A percentile compares a stretch with the other conserved stretches of the same genome.
Conservation (phyloP, 2,888 invertebrate genomes). For the Stratiomys singularior region DNA sequence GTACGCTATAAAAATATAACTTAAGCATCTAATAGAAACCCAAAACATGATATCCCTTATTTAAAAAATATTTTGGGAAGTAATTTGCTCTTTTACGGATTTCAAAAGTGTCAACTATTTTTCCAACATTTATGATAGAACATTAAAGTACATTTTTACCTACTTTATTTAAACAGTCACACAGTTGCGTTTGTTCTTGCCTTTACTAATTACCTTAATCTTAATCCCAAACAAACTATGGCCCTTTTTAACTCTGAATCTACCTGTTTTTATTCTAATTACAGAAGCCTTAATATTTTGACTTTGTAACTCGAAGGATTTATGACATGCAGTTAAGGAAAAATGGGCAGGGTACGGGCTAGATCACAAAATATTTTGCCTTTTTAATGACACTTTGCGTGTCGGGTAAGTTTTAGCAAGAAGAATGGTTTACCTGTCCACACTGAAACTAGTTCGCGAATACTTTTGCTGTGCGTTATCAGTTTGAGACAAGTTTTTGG, state of each 20-base stretch:
- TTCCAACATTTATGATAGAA: no score
- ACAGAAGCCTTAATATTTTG: background rate
- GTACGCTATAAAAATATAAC: no score
- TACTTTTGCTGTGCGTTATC: background rate
- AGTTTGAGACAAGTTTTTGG: background rate
- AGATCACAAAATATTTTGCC: no score
- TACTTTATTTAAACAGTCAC: no score
- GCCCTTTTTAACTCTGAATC: background rate
- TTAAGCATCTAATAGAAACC: no score
- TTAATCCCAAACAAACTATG: background rate
- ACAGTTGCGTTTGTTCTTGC: background rate
- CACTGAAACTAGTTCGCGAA: background rate
- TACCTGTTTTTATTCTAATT: conserved; percentile 1
- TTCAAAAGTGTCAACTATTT: no score
- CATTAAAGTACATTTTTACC: no score
- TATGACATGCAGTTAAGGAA: background rate
- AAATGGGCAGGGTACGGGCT: background rate
- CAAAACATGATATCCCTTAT: no score
- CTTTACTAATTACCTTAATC: background rate
- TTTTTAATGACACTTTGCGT: no score
- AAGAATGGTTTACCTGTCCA: background rate
- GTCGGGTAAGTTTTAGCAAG: background rate
- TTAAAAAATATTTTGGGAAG: no score
- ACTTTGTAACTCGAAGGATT: background rate
- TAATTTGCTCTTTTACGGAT: no score